Conservation (phyloP, 2,113 vertebrate species). For the Myodes glareolus region DNA sequence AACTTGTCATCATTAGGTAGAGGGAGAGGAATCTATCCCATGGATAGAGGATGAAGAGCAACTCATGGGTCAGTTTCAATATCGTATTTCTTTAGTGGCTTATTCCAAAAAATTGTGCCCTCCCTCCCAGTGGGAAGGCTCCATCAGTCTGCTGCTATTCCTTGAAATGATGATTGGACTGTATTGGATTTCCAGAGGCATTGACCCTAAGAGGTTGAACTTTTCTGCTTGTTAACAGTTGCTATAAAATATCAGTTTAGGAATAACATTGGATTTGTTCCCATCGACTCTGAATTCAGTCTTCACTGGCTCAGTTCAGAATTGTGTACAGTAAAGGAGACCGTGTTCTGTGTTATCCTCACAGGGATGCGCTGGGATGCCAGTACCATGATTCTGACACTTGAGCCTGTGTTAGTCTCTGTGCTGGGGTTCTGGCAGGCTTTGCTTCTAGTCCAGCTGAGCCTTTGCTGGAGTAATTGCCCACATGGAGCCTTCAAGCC, state of each 20-base stretch:
- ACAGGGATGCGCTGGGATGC: neutral
- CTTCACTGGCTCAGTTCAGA: neutral
- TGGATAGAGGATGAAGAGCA: neutral
- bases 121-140: neutral
- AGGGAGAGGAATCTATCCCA: neutral
- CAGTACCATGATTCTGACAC: neutral
- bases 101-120: slow-evolving; percentile 14
- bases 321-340: neutral
- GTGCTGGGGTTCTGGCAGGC: slow-evolving; percentile 40
- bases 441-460: slow-evolving; percentile 64
- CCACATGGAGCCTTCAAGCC: slow-evolving; percentile 62
- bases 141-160: neutral
- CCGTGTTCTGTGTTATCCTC: neutral
- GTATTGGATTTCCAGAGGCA: neutral
- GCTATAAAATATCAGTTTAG: slow-evolving; percentile 13
- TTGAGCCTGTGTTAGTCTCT: neutral
- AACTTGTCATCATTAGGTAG: neutral
- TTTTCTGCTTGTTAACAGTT: slow-evolving; percentile 41
- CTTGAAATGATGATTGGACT: neutral
- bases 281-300: neutral
- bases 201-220: neutral
- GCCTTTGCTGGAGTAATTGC: slow-evolving; percentile 64
- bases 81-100: neutral
- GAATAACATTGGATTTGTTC: slow-evolving; percentile 33
- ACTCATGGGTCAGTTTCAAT: neutral